Base-by-base conservation (phyloP, 2,113 vertebrate species). In the Aspidoscelis tigris region DNA sequence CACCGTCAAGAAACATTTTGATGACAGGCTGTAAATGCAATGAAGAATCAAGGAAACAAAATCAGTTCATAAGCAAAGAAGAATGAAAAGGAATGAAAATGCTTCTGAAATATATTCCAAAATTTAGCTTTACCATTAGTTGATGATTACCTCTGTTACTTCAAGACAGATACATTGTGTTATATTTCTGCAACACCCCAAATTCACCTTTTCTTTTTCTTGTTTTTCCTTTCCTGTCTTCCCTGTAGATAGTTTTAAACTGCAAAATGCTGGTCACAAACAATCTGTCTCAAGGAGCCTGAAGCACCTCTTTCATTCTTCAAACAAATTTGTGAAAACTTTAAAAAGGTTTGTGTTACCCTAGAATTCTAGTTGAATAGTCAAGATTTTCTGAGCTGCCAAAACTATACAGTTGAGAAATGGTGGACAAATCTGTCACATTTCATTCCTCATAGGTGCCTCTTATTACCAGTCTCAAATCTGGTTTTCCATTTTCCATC, bases 241-340 rank as follows among this genome's bases (percentile, higher is more conserved):
- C 70, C 1, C 95, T 95, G 83, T 90, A 99, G 98, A 99, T 91
- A 92, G 91, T 55, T 96, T 97, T 3, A 99, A 99, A 94, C 90
- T 98, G 79, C 98, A 98, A 95, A 98, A 97, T 87, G 88, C 97
- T 0, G 97, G 98, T 91, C 97, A 98, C 85, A 99, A 99, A 93
- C 98, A 98, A 92, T 99, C 99, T 0, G 98, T 99, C 64, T 99
- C 98, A 85, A 97, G 97, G 74, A 99, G 99, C 87, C 95, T 99
- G 90, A 99, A 99, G 92, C 98, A 99, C 85, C 97, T 99, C 81
- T 99, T 99, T 92, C 97, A 99, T 92, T 99, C 98, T 86, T 98
- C 98, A 76, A 98, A 97, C 95, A 99, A 99, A 94, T 99, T 99
- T 94, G 97, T 99, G 90, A 99, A 99, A 93, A 99, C 96, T 22